Evolutionary conservation across 1,140 invertebrate species (phyloP).

Genomic region (Bombus polaris): DNA sequence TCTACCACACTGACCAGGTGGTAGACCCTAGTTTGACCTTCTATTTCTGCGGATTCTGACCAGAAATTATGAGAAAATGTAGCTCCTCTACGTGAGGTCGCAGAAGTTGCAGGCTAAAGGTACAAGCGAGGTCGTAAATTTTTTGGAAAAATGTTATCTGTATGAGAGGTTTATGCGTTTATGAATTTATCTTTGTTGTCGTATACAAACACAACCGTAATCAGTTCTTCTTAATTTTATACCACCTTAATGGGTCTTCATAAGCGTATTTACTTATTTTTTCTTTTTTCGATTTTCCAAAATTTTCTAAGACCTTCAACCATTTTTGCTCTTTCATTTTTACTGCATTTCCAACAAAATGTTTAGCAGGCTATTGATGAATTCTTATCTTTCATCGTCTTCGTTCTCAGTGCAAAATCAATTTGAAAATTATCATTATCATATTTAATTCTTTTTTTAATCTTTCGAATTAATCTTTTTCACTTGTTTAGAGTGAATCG

Average conservation of each 20-base stretch:
- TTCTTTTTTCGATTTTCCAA: too few species aligned
- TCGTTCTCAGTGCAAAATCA: too few species aligned
- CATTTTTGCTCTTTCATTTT: too few species aligned
- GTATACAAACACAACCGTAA: not conserved
- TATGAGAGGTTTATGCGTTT: constrained; percentile 16
- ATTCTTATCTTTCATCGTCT: too few species aligned
- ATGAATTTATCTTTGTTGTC: not conserved
- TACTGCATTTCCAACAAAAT: too few species aligned
- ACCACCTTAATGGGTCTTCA: not conserved
- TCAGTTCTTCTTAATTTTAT: not conserved
- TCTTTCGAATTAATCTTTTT: too few species aligned
- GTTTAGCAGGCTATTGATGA: too few species aligned
- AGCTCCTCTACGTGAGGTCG: constrained; percentile 1
- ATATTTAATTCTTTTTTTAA: too few species aligned
- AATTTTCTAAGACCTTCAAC: not conserved
- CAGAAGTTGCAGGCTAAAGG: not conserved
- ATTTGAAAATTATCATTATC: too few species aligned
- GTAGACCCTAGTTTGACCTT: constrained; percentile 61
- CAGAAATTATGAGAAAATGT: constrained; percentile 27
- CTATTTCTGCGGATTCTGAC: not conserved
- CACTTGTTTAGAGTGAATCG: too few species aligned
- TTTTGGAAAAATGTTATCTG: not conserved
- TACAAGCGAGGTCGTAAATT: constrained; percentile 21
- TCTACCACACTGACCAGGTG: constrained; percentile 69
- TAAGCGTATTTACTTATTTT: too few species aligned